Base-by-base conservation (phyloP, 2,888 invertebrate species). In the Clepsis dumicolana region DNA sequence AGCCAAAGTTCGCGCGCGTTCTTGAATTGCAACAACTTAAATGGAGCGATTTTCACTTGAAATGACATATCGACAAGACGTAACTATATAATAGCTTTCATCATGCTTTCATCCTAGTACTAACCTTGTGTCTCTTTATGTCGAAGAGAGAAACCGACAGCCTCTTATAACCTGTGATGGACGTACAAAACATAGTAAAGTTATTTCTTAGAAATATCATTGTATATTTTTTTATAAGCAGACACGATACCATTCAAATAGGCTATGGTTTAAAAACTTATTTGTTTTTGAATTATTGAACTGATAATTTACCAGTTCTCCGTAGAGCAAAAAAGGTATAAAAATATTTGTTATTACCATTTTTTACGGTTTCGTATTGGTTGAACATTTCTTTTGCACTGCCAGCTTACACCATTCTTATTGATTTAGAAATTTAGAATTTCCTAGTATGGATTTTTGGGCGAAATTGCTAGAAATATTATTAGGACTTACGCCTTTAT, bases 331-430 rank as follows among this genome's bases (percentile, higher is more conserved):
- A 5, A 44, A 48, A 21, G n/a, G n/a, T n/a, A n/a, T 35, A 1
- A 10, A 10, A 10, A 12, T 35, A 7, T 35, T 35, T 4, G 35
- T 35, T 10, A 10, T n/a, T n/a, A n/a, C 35, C 35, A 35, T 35
- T 10, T 35, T 35, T 41, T 41, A 25, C 52, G 25, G 0, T 2
- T 18, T 52, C 4, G 14, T n/a, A 18, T 21, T 14, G 56, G 35
- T 56, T 32, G 8, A 14, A 21, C 21, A 24, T 24, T 56, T 56
- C 5, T 35, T 35, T 56, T 18, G 54, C 32, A 32, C 54, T 32
- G 54, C 54, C 54, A 14, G 29, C 54, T 54, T 54, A 10, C 18
- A 18, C 12, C 18, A 16, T 54, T 54, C 29, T 48, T 48, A 48
- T 21, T 4, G 35, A 12, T 12, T 35, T 35, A 12, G 35, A 35